Conservation (phyloP, 2,113 vertebrate species). For the Bufo bufo region DNA sequence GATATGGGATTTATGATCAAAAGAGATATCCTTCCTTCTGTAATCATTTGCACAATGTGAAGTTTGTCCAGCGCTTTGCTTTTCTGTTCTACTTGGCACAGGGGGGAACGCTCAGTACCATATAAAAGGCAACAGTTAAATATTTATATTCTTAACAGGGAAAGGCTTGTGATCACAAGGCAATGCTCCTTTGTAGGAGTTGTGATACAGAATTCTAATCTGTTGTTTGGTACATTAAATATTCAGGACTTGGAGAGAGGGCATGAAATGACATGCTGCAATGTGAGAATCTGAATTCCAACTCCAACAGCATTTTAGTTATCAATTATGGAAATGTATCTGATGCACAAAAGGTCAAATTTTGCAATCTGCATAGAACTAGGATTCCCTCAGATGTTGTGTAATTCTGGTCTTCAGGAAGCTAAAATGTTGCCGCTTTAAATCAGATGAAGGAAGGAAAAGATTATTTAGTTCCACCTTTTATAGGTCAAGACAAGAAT, state of each 20-base stretch:
- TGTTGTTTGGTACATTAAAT: conserved; percentile 26
- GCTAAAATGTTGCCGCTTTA: background rate
- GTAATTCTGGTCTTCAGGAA: background rate
- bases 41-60: conserved; percentile 43
- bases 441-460: background rate
- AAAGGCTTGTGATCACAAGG: conserved; percentile 14
- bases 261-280: background rate
- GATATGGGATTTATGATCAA: conserved; percentile 10
- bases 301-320: background rate
- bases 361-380: background rate
- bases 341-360: background rate
- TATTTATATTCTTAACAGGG: conserved; percentile 8
- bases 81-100: conserved; percentile 35
- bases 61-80: conserved; percentile 30
- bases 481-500: background rate
- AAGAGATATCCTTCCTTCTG: background rate
- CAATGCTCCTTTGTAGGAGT: conserved; percentile 20
- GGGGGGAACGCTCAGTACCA: conserved; percentile 12
- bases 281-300: background rate
- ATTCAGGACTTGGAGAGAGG: conserved; percentile 3
- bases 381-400: background rate
- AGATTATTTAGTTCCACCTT: background rate
- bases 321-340: conserved; percentile 2
- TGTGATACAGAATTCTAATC: conserved; percentile 27
- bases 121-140: conserved; percentile 20